These are phyloP conservation scores for Narcine bancroftii DNA, from an alignment of 2,113 vertebrate genomes.

Conservation along the genomic window DNA sequence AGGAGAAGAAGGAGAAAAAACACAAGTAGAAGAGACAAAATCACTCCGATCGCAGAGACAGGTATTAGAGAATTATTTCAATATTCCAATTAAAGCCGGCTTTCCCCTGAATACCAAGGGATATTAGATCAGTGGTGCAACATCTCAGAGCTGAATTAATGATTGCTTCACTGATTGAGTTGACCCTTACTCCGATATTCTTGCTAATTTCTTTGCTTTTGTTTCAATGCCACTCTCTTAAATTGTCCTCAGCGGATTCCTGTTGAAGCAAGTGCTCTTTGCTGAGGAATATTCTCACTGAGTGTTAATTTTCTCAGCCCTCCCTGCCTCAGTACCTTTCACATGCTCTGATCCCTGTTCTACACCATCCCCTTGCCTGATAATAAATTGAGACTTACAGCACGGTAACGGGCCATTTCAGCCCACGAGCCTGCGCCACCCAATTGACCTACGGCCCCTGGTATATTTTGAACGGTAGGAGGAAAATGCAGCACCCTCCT, in stretches of 20 bases:
- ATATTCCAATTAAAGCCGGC: conserved; percentile 22
- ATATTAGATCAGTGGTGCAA: not conserved
- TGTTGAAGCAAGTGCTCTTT: not conserved
- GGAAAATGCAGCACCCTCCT: too few species aligned
- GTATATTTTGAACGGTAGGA: too few species aligned
- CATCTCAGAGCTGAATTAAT: not conserved
- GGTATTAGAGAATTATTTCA: not conserved
- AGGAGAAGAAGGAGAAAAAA: not conserved
- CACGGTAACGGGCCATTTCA: too few species aligned
- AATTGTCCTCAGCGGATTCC: not conserved
- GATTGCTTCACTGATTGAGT: conserved; percentile 6
- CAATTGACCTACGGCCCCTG: too few species aligned
- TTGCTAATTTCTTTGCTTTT: conserved; percentile 18
- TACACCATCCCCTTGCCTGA: not conserved
- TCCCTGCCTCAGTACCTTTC: not conserved
- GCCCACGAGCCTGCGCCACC: too few species aligned
- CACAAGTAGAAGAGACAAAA: not conserved
- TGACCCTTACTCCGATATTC: not conserved
- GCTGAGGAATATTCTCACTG: not conserved
- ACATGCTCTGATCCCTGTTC: not conserved
- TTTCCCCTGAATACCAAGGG: not conserved
- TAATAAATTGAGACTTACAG: too few species aligned
- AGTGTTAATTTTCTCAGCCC: not conserved
- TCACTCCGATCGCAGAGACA: conserved; percentile 1
- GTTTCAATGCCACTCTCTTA: not conserved